Conservation (phyloP, 1,140 invertebrate species). For the Triops cancriformis region DNA sequence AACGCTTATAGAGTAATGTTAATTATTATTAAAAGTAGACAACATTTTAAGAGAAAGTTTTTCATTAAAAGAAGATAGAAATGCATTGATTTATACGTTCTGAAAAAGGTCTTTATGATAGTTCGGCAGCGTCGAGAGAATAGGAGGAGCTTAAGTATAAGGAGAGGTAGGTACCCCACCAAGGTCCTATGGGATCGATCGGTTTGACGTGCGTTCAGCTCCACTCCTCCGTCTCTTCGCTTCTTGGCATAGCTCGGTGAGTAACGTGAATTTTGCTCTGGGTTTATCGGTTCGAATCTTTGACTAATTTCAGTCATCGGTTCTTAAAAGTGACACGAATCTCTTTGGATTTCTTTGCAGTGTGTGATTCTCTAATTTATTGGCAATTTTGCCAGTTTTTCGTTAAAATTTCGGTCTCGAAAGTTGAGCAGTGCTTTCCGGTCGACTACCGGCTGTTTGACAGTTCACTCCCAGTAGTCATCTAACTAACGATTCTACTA, state of each 20-base stretch:
- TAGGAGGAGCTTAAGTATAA: not conserved
- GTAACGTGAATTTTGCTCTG: not conserved
- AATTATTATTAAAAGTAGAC: no score
- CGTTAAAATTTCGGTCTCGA: not conserved
- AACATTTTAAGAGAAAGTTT: not conserved
- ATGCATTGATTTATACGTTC: not conserved
- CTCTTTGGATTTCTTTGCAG: slow-evolving; percentile 5
- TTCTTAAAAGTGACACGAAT: not conserved
- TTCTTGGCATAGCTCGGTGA: slow-evolving; percentile 4
- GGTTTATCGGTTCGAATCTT: not conserved
- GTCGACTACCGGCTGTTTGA: not conserved
- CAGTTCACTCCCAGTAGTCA: not conserved
- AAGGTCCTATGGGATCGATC: not conserved
- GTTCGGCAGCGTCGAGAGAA: not conserved
- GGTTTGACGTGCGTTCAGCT: not conserved
- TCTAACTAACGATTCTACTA: not conserved
- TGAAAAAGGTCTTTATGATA: not conserved
- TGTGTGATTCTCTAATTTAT: not conserved
- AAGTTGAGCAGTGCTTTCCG: not conserved
- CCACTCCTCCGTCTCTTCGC: not conserved
- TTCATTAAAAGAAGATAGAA: not conserved
- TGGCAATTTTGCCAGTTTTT: not conserved
- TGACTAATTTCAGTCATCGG: not conserved
- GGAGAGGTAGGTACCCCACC: not conserved
- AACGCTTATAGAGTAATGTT: no score